Conservation (phyloP, 2,888 invertebrate species). For the Leptarthrus brevirostris region DNA sequence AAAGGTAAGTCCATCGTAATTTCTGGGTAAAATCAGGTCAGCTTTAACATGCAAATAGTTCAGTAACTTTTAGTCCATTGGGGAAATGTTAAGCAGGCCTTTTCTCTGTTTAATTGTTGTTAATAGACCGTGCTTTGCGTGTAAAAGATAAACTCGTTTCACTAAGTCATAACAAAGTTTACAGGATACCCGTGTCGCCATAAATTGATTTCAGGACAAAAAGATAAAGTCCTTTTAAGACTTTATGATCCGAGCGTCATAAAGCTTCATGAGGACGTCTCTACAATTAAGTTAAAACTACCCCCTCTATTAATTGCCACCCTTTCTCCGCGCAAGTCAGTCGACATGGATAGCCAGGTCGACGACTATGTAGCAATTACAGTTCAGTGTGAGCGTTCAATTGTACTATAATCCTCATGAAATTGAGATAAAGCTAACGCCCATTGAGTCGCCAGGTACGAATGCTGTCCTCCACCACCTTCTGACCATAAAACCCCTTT, state of each 20-base stretch:
- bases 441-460: conserved; percentile 9
- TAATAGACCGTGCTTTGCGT: conserved; percentile 24
- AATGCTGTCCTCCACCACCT: conserved; percentile 17
- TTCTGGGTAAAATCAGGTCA: conserved; percentile 35
- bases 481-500: conserved; percentile 35
- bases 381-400: conserved; percentile 29
- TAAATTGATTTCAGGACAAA: conserved; percentile 45
- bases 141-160: conserved; percentile 20
- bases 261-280: conserved; percentile 33
- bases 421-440: conserved; percentile 40
- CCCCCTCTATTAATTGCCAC: conserved; percentile 38
- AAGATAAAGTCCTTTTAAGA: conserved; percentile 40
- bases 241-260: conserved; percentile 42
- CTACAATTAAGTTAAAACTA: conserved; percentile 41
- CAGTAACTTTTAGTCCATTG: conserved; percentile 18
- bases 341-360: background rate
- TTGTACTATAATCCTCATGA: conserved; percentile 43
- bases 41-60: conserved; percentile 36
- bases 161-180: background rate
- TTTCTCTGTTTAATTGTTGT: conserved; percentile 40
- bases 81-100: conserved; percentile 20
- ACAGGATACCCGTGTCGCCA: conserved; percentile 11
- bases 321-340: background rate
- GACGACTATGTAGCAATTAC: conserved; percentile 40
- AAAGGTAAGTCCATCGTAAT: conserved; percentile 20